Percentiles rank a stretch among this genome's conserved stretches.
Evolutionary conservation across 2,888 invertebrate genomes (phyloP).

Genomic region (Idaea straminata): DNA sequence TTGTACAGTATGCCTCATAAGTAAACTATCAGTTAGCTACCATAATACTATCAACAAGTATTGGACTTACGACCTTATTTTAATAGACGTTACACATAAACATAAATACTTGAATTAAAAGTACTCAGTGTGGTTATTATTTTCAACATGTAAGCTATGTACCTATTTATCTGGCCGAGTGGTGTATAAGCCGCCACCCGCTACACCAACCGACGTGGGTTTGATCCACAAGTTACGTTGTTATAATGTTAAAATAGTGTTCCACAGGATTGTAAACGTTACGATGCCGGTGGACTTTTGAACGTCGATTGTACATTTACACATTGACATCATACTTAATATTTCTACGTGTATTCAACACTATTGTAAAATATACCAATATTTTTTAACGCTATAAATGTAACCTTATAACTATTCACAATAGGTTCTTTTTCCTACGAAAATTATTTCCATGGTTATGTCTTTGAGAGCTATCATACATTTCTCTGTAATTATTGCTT

Average conservation of each 20-base stretch:
- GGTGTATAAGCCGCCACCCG: background rate
- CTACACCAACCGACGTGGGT: too few relatives aligned
- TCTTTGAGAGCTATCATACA: constrained; percentile 35
- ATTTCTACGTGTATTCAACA: background rate
- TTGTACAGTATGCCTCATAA: too few relatives aligned
- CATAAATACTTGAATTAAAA: too few relatives aligned
- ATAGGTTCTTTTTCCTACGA: background rate
- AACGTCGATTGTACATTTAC: background rate
- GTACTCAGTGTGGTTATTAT: too few relatives aligned
- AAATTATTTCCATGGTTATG: constrained; percentile 23
- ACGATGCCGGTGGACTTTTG: too few relatives aligned
- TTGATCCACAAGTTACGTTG: too few relatives aligned
- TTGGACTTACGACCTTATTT: too few relatives aligned
- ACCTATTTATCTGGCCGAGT: background rate
- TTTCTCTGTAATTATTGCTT: constrained; percentile 61
- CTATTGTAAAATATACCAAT: background rate
- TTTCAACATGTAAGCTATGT: background rate
- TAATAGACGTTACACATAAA: too few relatives aligned
- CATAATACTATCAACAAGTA: too few relatives aligned
- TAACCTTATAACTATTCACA: background rate
- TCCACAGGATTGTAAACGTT: too few relatives aligned
- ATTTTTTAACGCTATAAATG: background rate
- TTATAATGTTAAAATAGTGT: too few relatives aligned
- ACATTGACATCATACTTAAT: background rate
- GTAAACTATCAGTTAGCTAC: too few relatives aligned